phyloP scores from a whole-genome alignment of 2,797 vertebrate genomes.

The Brotula barbata region DNA sequence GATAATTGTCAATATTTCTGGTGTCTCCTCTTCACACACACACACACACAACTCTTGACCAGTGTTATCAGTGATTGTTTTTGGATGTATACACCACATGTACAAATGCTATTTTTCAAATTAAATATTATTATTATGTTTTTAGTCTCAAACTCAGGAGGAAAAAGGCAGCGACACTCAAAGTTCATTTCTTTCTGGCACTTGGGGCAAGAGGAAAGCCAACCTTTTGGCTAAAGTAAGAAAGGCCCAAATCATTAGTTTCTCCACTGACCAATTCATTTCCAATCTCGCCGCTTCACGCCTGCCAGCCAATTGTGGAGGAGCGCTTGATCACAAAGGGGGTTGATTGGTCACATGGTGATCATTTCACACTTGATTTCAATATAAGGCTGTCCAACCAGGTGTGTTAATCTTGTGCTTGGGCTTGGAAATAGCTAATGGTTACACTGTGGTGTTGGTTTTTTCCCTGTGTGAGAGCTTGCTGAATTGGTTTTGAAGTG shows the following conservation, averaged over 20 bases:
- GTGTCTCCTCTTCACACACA: constrained; percentile 9
- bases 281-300: constrained; percentile 64
- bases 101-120: constrained; percentile 46
- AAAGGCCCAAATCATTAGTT: constrained; percentile 54
- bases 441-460: constrained; percentile 63
- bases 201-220: constrained; percentile 86
- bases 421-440: constrained; percentile 50
- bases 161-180: constrained; percentile 82
- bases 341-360: constrained; percentile 61
- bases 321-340: constrained; percentile 52
- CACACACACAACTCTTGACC: neutral
- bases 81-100: constrained; percentile 5
- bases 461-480: constrained; percentile 47
- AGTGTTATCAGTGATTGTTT: too few relatives aligned
- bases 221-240: constrained; percentile 83
- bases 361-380: constrained; percentile 65
- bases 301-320: constrained; percentile 56
- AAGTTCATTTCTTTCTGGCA: constrained; percentile 82
- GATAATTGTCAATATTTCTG: neutral
- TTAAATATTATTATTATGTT: constrained; percentile 81
- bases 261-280: constrained; percentile 60
- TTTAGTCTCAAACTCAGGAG: constrained; percentile 81
- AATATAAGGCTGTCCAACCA: constrained; percentile 40
- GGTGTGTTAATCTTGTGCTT: constrained; percentile 58
- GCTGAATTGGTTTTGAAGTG: constrained; percentile 26